Evolutionary conservation across 2,113 vertebrate species (phyloP).

Genomic region (Triplophysa siluroides): DNA sequence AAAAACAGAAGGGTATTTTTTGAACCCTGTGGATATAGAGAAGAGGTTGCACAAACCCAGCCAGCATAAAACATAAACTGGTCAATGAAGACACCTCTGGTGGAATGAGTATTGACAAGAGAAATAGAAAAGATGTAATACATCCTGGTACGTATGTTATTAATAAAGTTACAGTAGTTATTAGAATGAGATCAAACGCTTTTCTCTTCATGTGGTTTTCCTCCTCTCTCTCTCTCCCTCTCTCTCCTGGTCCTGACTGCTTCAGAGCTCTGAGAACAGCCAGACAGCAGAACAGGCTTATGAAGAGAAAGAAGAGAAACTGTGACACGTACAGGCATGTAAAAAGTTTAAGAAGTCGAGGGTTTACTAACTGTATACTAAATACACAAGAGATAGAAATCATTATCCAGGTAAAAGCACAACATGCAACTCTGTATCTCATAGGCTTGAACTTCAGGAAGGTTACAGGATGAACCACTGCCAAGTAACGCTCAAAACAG

Average conservation of each 20-base stretch:
- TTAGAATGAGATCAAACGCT: conserved; percentile 35
- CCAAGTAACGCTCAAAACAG: conserved; percentile 5
- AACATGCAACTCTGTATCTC: conserved; percentile 1
- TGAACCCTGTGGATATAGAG: conserved; percentile 13
- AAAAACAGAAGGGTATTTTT: neutral
- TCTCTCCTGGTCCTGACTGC: conserved; percentile 40
- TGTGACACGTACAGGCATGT: conserved; percentile 1
- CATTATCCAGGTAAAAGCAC: conserved; percentile 21
- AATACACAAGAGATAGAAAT: neutral
- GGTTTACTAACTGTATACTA: neutral
- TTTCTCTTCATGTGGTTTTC: conserved; percentile 36
- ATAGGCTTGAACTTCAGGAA: conserved; percentile 39
- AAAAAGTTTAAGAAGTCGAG: neutral
- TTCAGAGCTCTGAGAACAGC: conserved; percentile 34
- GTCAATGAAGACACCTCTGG: neutral
- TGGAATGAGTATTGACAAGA: neutral
- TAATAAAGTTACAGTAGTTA: conserved; percentile 10
- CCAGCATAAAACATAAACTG: neutral
- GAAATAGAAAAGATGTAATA: neutral
- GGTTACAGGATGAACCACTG: conserved; percentile 34
- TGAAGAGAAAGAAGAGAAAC: conserved; percentile 7
- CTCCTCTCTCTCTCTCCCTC: neutral
- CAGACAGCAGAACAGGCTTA: conserved; percentile 40
- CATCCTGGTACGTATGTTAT: conserved; percentile 27
- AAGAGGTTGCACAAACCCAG: conserved; percentile 13